Evolutionary conservation across 2,888 invertebrate species (phyloP).

Genomic region (Drosophila kuntzei): DNA sequence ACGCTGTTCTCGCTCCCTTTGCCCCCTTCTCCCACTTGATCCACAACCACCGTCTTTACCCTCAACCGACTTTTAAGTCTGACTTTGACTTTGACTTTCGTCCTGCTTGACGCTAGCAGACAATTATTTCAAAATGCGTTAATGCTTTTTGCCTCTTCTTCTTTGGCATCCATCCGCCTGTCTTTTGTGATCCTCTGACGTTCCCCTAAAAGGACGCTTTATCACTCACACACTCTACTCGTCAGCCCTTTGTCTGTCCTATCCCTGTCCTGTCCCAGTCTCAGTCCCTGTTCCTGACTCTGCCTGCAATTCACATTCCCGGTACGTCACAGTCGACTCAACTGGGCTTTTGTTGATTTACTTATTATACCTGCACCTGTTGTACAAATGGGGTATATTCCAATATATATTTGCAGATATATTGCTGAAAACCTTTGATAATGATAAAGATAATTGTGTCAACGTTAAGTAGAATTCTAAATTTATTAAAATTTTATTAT

Average conservation of each 20-base stretch:
- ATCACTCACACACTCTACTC: slow-evolving; percentile 39
- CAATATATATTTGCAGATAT: not conserved
- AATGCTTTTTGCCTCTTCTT: slow-evolving; percentile 38
- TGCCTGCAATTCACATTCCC: slow-evolving; percentile 54
- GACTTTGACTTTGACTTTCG: slow-evolving; percentile 8
- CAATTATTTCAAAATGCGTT: slow-evolving; percentile 65
- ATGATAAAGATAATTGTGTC: not conserved
- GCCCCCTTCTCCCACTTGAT: not conserved
- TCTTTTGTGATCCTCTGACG: slow-evolving; percentile 67
- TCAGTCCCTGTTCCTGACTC: slow-evolving; percentile 15
- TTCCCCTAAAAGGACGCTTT: slow-evolving; percentile 58
- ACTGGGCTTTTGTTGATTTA: slow-evolving; percentile 57
- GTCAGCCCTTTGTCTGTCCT: slow-evolving; percentile 18
- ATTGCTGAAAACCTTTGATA: not conserved
- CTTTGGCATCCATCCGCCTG: slow-evolving; percentile 19
- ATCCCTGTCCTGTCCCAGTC: not conserved
- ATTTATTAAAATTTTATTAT: too few species aligned
- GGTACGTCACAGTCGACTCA: slow-evolving; percentile 72
- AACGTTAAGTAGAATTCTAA: not conserved
- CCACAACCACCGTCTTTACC: slow-evolving; percentile 10
- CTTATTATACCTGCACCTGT: slow-evolving; percentile 9
- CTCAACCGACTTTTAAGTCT: not conserved
- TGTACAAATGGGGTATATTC: slow-evolving; percentile 1
- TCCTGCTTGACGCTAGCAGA: slow-evolving; percentile 28
- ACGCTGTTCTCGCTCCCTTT: slow-evolving; percentile 41